These are phyloP conservation scores for Xenopus petersii DNA, from an alignment of 2,797 vertebrate species.

Conservation along the genomic window DNA sequence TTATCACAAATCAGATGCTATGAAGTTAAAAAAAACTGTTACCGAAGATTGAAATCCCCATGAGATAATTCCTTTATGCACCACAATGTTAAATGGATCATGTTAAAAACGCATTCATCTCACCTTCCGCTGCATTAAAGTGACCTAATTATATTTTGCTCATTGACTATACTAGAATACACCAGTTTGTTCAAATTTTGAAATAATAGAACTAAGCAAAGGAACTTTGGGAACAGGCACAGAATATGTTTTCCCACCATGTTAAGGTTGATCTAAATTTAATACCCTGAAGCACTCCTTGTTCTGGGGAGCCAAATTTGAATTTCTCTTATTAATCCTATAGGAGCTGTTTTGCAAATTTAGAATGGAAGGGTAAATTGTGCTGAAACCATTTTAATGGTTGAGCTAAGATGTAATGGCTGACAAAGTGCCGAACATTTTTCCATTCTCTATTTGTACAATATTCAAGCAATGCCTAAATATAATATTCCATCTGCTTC, in stretches of 20 bases:
- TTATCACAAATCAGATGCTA: constrained; percentile 4
- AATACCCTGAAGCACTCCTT: constrained; percentile 7
- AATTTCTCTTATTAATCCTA: constrained; percentile 21
- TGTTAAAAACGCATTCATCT: constrained; percentile 39
- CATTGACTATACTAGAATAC: constrained; percentile 26
- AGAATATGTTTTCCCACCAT: constrained; percentile 9
- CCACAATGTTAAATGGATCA: constrained; percentile 33
- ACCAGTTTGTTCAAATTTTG: constrained; percentile 36
- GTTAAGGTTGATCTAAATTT: constrained; percentile 28
- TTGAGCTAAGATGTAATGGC: constrained; percentile 27
- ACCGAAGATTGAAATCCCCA: constrained; percentile 23
- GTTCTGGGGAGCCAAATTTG: constrained; percentile 7
- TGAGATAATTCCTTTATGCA: constrained; percentile 19
- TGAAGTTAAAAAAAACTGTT: background rate
- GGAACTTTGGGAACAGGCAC: constrained; percentile 13
- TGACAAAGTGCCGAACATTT: background rate
- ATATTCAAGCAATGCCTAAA: constrained; percentile 10
- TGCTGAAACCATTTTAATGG: constrained; percentile 32
- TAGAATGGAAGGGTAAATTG: constrained; percentile 19
- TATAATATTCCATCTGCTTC: too few species aligned
- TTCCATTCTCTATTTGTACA: constrained; percentile 17
- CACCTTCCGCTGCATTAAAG: constrained; percentile 11
- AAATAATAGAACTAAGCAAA: constrained; percentile 25
- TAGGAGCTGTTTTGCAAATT: constrained; percentile 19
- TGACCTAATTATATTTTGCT: constrained; percentile 35